Conservation (phyloP, 2,797 vertebrate genomes). For the Cheirogaleus major region DNA sequence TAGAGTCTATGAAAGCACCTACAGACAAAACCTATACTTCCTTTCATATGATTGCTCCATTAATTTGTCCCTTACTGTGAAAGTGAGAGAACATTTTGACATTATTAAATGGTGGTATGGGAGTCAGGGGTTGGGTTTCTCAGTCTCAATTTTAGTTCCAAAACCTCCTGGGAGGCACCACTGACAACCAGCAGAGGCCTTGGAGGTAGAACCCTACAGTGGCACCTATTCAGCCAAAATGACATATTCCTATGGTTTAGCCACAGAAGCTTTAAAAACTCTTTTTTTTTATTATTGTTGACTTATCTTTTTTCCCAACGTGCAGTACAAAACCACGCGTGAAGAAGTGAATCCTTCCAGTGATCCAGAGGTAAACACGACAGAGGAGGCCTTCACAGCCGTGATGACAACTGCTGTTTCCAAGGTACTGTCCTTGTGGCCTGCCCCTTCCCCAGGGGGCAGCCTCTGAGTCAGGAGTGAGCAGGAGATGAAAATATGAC, state of each 20-base stretch:
- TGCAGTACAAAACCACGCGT: slow-evolving; percentile 96
- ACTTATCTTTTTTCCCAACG: background rate
- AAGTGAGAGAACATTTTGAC: background rate
- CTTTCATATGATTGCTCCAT: background rate
- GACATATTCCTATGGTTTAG: background rate
- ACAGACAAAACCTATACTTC: background rate
- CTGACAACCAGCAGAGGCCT: background rate
- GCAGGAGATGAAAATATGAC: background rate
- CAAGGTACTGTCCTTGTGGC: slow-evolving; percentile 82
- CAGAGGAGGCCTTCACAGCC: slow-evolving; percentile 81
- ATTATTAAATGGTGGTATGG: background rate
- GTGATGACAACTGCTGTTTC: slow-evolving; percentile 83
- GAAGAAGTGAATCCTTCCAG: slow-evolving; percentile 86
- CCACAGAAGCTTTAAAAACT: background rate
- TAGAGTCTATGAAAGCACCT: background rate
- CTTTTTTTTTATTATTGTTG: background rate
- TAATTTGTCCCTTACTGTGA: background rate
- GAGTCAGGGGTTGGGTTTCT: background rate
- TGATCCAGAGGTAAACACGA: slow-evolving; percentile 58
- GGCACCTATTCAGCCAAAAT: background rate
- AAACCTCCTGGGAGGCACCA: background rate
- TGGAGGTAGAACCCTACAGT: background rate
- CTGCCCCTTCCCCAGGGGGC: background rate
- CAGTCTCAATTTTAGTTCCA: background rate
- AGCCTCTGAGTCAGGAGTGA: background rate